A percentile compares a stretch with the other conserved stretches of the same genome.
phyloP scores from a whole-genome alignment of 2,113 vertebrate genomes.

The Psammodynastes pulverulentus region DNA sequence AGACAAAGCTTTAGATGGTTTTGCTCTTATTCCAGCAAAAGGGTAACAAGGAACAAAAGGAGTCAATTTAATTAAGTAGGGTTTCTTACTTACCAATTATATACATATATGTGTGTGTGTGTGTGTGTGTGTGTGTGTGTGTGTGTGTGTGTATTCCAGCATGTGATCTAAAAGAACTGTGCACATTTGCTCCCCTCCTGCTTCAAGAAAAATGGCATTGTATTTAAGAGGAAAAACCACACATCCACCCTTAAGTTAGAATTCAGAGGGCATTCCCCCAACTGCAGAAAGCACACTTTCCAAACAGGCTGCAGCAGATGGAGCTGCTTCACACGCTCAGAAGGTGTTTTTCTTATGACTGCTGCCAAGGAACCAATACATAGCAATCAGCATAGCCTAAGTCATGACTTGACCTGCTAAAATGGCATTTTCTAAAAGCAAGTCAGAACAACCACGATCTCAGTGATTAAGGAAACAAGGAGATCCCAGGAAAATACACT shows the following conservation, averaged over 20 bases:
- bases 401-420: background rate
- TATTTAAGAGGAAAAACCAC: background rate
- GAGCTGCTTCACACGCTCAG: too few relatives aligned
- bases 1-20: background rate
- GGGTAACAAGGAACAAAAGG: background rate
- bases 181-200: background rate
- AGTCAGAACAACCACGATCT: background rate
- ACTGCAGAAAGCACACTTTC: background rate
- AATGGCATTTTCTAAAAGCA: background rate
- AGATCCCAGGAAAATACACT: background rate
- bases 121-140: too few relatives aligned
- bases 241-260: background rate
- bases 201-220: background rate
- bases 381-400: background rate
- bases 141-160: too few relatives aligned
- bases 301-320: background rate
- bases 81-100: background rate
- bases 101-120: too few relatives aligned
- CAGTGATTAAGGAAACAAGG: background rate
- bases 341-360: background rate
- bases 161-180: background rate
- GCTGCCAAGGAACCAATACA: background rate
- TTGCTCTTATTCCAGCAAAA: background rate
- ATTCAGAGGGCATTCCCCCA: background rate
- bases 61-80: background rate